Conservation (phyloP, 2,888 invertebrate genomes). For the Macropis europaea region DNA sequence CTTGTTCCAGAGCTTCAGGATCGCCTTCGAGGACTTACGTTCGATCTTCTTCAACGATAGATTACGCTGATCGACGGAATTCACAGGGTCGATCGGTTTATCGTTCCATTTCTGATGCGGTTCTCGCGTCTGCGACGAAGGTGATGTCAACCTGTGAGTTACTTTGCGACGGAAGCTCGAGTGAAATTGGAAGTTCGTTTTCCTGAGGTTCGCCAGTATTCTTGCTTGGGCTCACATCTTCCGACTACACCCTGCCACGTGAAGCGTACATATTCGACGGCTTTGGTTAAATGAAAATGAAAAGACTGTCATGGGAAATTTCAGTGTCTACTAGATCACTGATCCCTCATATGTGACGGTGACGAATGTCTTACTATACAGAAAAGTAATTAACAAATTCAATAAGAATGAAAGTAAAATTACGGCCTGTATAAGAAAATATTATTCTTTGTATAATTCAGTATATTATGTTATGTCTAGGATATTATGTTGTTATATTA, state of each 20-base stretch:
- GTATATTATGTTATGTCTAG: too few species aligned
- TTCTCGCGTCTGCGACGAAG: slow-evolving; percentile 12
- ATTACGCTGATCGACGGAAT: slow-evolving; percentile 37
- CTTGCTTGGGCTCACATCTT: slow-evolving; percentile 50
- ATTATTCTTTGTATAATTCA: too few species aligned
- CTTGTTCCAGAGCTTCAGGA: slow-evolving; percentile 57
- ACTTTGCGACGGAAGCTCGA: slow-evolving; percentile 36
- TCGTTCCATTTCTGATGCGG: slow-evolving; percentile 18
- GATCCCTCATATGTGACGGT: not conserved
- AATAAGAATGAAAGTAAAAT: not conserved
- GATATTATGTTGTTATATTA: too few species aligned
- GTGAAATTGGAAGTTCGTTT: slow-evolving; percentile 35
- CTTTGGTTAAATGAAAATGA: slow-evolving; percentile 40
- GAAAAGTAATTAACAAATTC: not conserved
- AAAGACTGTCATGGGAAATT: not conserved
- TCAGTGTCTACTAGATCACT: slow-evolving; percentile 20
- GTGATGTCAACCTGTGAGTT: slow-evolving; percentile 23
- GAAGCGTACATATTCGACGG: not conserved
- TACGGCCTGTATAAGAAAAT: not conserved
- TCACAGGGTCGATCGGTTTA: slow-evolving; percentile 35
- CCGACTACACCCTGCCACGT: not conserved
- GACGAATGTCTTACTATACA: too few species aligned
- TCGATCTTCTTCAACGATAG: slow-evolving; percentile 40
- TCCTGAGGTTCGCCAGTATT: slow-evolving; percentile 60
- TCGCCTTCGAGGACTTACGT: slow-evolving; percentile 40